Conservation (phyloP, 2,797 vertebrate genomes). For the Enteromius radiatus region DNA sequence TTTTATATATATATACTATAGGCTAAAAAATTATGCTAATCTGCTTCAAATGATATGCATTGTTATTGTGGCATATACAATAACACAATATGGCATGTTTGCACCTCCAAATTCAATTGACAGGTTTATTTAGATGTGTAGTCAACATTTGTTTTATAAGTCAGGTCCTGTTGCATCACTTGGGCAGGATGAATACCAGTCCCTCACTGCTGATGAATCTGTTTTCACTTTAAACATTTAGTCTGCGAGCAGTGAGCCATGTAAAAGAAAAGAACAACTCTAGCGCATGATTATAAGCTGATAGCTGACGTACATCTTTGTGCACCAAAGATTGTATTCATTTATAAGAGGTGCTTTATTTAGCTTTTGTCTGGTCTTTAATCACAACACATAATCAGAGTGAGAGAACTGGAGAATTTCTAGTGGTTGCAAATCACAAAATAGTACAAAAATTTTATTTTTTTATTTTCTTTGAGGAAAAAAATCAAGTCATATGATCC, state of each 20-base stretch:
- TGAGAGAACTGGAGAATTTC: background rate
- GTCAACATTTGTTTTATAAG: conserved; percentile 35
- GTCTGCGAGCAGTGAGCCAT: conserved; percentile 55
- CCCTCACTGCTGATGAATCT: conserved; percentile 52
- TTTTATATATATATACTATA: too few species aligned
- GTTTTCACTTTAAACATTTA: conserved; percentile 54
- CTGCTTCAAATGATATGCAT: background rate
- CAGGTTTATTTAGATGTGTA: background rate
- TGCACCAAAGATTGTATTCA: background rate
- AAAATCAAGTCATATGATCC: background rate
- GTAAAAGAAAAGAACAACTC: conserved; percentile 56
- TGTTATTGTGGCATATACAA: background rate
- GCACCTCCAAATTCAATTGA: background rate
- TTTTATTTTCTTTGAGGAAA: background rate
- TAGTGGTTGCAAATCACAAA: conserved; percentile 14
- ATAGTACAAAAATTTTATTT: background rate
- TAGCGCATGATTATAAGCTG: conserved; percentile 21
- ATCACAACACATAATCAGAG: background rate
- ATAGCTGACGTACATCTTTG: conserved; percentile 31
- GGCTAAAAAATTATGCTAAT: too few species aligned
- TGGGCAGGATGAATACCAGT: conserved; percentile 20
- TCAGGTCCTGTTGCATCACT: conserved; percentile 23
- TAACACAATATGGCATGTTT: background rate
- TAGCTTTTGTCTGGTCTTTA: conserved; percentile 4
- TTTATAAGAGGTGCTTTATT: background rate